phyloP scores from a whole-genome alignment of 2,113 vertebrate species.

The Delphinapterus leucas region DNA sequence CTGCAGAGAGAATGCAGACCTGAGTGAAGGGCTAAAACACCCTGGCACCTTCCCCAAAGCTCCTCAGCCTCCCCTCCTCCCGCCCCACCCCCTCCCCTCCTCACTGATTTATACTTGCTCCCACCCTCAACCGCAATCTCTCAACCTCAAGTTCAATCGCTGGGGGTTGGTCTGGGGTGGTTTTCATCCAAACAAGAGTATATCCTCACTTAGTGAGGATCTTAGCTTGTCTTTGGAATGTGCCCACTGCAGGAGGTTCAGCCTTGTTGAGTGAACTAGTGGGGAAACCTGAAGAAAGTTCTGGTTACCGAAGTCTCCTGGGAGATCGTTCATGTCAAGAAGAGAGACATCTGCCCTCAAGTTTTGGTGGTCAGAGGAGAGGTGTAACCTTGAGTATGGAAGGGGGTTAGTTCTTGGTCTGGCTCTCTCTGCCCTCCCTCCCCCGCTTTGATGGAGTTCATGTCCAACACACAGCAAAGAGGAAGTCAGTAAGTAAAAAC shows the following conservation, averaged over 20 bases:
- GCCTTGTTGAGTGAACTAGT: background rate
- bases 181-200: background rate
- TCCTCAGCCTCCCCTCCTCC: background rate
- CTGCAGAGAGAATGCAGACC: constrained; percentile 27
- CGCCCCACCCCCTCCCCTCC: background rate
- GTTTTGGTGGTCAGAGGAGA: background rate
- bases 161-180: background rate
- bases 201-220: background rate
- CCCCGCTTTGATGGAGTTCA: background rate
- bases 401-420: background rate
- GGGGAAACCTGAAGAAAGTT: background rate
- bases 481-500: background rate
- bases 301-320: background rate
- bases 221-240: background rate
- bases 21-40: background rate
- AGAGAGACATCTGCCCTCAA: background rate
- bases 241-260: background rate
- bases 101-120: background rate
- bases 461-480: background rate
- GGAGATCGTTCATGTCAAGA: background rate
- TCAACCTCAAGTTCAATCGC: background rate
- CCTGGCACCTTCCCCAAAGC: accelerated
- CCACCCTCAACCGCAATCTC: background rate
- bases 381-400: background rate
- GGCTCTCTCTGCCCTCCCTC: background rate